Evolutionary conservation across 2,113 vertebrate species (phyloP).

Genomic region (Diadophis punctatus): DNA sequence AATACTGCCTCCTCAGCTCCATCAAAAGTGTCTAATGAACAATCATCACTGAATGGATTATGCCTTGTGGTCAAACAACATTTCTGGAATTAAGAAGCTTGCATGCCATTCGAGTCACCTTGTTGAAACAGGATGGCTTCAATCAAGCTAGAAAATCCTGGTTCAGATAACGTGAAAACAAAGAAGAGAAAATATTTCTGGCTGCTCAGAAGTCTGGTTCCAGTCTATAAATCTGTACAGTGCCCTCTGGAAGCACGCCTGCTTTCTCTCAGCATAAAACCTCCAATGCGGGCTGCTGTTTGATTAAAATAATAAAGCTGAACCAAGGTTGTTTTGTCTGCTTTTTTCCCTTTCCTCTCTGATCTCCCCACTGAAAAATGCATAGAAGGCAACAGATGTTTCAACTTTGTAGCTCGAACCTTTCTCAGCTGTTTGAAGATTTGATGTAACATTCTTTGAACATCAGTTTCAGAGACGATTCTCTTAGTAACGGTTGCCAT

Average conservation of each 20-base stretch:
- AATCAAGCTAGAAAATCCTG: conserved; percentile 43
- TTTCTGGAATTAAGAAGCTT: neutral
- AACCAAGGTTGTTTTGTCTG: conserved; percentile 66
- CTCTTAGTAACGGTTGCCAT: conserved; percentile 74
- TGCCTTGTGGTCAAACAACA: neutral
- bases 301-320: conserved; percentile 68
- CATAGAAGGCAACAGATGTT: conserved; percentile 70
- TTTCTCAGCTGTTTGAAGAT: conserved; percentile 61
- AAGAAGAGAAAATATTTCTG: conserved; percentile 25
- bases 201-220: conserved; percentile 43
- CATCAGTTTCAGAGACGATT: conserved; percentile 65
- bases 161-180: conserved; percentile 47
- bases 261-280: conserved; percentile 21
- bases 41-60: neutral
- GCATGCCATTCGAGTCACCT: neutral
- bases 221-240: conserved; percentile 40
- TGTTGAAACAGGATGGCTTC: conserved; percentile 35
- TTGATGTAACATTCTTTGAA: conserved; percentile 61
- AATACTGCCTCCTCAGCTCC: neutral
- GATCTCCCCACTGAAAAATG: conserved; percentile 67
- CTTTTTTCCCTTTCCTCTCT: conserved; percentile 49
- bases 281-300: conserved; percentile 53
- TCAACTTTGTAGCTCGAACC: conserved; percentile 66
- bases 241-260: conserved; percentile 35
- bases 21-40: neutral